phyloP scores from a whole-genome alignment of 2,797 vertebrate genomes.

The Propithecus perrieri region DNA sequence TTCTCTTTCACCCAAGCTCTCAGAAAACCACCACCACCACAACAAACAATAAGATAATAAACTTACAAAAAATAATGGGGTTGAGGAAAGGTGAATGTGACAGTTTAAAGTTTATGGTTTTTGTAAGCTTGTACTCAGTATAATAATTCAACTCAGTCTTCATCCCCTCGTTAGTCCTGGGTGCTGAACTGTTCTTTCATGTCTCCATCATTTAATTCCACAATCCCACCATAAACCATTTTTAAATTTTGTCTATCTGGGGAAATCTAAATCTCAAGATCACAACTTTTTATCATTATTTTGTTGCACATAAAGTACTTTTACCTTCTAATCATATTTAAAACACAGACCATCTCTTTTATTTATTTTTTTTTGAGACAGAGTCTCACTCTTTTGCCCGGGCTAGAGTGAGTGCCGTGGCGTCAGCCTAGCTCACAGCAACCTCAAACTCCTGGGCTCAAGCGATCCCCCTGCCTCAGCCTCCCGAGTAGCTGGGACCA shows the following conservation, averaged over 20 bases:
- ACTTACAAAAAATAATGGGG: neutral
- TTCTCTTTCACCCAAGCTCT: neutral
- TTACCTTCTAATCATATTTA: neutral
- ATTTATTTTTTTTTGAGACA: too few species aligned
- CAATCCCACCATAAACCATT: neutral
- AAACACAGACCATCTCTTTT: neutral
- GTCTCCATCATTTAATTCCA: neutral
- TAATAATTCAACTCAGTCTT: neutral
- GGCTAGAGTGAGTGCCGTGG: too few species aligned
- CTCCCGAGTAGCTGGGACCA: too few species aligned
- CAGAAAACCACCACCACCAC: neutral
- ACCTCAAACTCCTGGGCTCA: too few species aligned
- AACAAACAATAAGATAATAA: neutral
- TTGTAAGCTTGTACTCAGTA: neutral
- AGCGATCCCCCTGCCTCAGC: too few species aligned
- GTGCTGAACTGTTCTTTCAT: neutral
- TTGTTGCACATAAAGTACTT: neutral
- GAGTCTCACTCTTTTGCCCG: too few species aligned
- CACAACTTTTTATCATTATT: neutral
- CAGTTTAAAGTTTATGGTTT: neutral
- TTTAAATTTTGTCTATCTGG: neutral
- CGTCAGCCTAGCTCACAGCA: too few species aligned
- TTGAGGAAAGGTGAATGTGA: neutral
- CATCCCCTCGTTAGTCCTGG: neutral
- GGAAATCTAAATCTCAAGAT: neutral